A percentile compares a stretch with the other conserved stretches of the same genome.
Conservation (phyloP, 2,113 vertebrate species). For the Climacteris rufus region DNA sequence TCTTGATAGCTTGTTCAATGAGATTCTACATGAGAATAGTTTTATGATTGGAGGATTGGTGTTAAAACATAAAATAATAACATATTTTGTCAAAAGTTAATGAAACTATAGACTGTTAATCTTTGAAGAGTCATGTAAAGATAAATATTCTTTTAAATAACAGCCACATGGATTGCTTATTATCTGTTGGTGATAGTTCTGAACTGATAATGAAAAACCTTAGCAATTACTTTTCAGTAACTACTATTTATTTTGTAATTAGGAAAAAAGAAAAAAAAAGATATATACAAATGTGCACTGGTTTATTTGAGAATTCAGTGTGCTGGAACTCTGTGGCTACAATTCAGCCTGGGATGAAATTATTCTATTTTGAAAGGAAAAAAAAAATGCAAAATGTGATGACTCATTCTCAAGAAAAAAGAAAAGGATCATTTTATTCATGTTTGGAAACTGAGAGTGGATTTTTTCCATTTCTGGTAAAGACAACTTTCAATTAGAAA, state of each 20-base stretch:
- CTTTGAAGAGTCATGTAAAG: slow-evolving; percentile 3
- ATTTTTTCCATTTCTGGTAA: neutral
- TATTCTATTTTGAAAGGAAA: neutral
- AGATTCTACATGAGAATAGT: slow-evolving; percentile 5
- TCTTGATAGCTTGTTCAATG: neutral
- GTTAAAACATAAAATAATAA: neutral
- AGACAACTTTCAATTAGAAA: neutral
- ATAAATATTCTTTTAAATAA: slow-evolving; percentile 33
- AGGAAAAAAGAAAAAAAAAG: neutral
- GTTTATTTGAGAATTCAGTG: neutral
- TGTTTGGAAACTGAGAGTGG: neutral
- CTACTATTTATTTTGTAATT: neutral
- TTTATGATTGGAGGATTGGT: neutral
- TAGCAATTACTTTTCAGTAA: neutral
- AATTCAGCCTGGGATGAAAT: neutral
- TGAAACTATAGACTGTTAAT: neutral
- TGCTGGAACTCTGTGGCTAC: neutral
- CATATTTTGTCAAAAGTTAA: neutral
- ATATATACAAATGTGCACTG: neutral
- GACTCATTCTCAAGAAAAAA: neutral
- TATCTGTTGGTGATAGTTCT: neutral
- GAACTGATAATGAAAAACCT: neutral
- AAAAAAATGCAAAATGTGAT: neutral
- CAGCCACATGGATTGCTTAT: neutral
- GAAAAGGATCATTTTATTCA: neutral